These are phyloP conservation scores for Drosophila mauritiana DNA, from an alignment of 1,140 invertebrate species.

Conservation along the genomic window DNA sequence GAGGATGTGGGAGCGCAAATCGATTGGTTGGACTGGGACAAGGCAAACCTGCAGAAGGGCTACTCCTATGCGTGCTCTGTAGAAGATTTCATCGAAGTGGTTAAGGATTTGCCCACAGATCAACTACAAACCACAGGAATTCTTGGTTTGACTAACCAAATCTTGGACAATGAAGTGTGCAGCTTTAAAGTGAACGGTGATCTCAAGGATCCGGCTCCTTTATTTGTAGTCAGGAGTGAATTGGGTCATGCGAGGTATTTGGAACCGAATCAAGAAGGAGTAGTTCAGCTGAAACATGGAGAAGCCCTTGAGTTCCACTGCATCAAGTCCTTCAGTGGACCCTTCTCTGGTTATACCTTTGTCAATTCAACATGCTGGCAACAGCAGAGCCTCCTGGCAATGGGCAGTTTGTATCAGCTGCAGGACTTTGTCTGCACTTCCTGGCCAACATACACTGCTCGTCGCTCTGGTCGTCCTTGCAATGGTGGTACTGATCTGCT, in stretches of 20 bases:
- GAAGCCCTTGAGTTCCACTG: conserved; percentile 71
- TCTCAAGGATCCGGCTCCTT: conserved; percentile 63
- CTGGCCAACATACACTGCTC: conserved; percentile 71
- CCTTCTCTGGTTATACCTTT: conserved; percentile 37
- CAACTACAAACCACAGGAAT: conserved; percentile 55
- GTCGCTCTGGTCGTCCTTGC: conserved; percentile 70
- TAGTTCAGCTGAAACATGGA: conserved; percentile 57
- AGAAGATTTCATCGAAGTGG: conserved; percentile 86
- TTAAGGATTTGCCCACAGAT: conserved; percentile 84
- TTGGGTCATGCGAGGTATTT: conserved; percentile 49
- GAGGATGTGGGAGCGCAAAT: conserved; percentile 85
- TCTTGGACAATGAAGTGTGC: conserved; percentile 27
- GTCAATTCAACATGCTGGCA: conserved; percentile 64
- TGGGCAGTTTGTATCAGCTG: conserved; percentile 59
- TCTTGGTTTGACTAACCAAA: conserved; percentile 45
- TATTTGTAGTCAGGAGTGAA: conserved; percentile 46
- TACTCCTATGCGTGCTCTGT: conserved; percentile 88
- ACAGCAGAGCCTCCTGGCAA: conserved; percentile 48
- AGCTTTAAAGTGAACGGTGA: conserved; percentile 65
- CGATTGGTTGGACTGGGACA: conserved; percentile 86
- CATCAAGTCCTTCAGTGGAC: conserved; percentile 38
- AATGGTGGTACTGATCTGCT: conserved; percentile 74
- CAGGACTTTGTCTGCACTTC: conserved; percentile 74
- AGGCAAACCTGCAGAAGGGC: conserved; percentile 85
- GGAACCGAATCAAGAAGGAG: conserved; percentile 54